Conservation (phyloP, 2,113 vertebrate species). For the Suncus etruscus region DNA sequence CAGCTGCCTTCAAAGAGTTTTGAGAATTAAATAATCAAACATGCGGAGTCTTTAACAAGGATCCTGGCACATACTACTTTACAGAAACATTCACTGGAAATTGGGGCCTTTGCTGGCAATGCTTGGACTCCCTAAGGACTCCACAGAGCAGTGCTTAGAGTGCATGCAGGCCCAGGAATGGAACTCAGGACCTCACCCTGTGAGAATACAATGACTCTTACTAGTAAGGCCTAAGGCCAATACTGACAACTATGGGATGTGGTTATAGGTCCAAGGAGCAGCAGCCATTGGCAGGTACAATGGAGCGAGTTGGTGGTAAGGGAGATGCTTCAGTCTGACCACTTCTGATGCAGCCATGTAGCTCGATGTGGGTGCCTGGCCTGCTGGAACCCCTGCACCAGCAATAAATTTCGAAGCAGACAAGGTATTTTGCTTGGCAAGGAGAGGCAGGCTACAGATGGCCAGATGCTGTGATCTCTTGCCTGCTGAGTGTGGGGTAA, state of each 20-base stretch:
- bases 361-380: background rate
- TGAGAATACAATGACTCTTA: background rate
- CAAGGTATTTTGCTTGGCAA: background rate
- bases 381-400: background rate
- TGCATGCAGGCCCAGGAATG: too few species aligned
- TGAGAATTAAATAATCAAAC: background rate
- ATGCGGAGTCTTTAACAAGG: background rate
- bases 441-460: background rate
- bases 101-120: too few species aligned
- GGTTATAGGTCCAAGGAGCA: background rate
- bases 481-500: background rate
- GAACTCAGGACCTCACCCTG: too few species aligned
- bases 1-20: background rate
- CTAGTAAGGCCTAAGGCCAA: background rate
- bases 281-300: background rate
- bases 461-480: background rate
- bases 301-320: background rate
- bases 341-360: background rate
- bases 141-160: too few species aligned
- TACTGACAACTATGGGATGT: background rate
- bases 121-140: too few species aligned
- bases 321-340: background rate
- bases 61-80: background rate
- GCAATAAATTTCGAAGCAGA: slow-evolving; percentile 1
- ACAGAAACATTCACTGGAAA: background rate